A percentile compares a stretch with the other conserved stretches of the same genome.
These are phyloP conservation scores for Rhegmatorhina hoffmannsi DNA, from an alignment of 2,113 vertebrate genomes.

Conservation along the genomic window DNA sequence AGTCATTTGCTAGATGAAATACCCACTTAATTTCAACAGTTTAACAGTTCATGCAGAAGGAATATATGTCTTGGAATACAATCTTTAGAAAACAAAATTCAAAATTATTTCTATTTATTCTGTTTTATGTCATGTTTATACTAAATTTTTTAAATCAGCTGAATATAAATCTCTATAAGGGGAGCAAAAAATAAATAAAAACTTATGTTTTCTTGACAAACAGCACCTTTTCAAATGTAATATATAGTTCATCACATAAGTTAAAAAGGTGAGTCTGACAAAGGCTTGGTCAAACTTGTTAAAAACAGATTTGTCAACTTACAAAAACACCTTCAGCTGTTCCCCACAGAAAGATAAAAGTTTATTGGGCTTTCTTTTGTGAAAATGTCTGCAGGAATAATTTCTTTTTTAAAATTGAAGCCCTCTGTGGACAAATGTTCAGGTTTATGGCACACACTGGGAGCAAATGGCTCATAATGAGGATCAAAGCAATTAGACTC, in stretches of 20 bases:
- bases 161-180: not conserved
- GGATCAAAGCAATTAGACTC: not conserved
- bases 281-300: not conserved
- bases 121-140: not conserved
- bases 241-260: not conserved
- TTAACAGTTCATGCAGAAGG: not conserved
- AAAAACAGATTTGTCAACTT: not conserved
- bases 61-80: not conserved
- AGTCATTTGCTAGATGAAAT: not conserved
- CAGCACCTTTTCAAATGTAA: not conserved
- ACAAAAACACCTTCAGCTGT: not conserved
- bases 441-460: not conserved
- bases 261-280: not conserved
- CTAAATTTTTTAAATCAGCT: not conserved
- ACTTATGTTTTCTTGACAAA: not conserved
- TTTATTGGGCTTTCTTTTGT: not conserved
- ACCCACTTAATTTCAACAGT: not conserved
- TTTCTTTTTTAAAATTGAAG: not conserved
- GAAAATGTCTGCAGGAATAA: not conserved
- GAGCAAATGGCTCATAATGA: not conserved
- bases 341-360: not conserved
- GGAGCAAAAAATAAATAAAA: not conserved
- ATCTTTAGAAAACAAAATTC: not conserved
- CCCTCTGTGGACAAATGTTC: not conserved
- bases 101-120: not conserved